A percentile compares a stretch with the other conserved stretches of the same genome.
Evolutionary conservation across 2,888 invertebrate species (phyloP).

Genomic region (Mythimna lalbum): DNA sequence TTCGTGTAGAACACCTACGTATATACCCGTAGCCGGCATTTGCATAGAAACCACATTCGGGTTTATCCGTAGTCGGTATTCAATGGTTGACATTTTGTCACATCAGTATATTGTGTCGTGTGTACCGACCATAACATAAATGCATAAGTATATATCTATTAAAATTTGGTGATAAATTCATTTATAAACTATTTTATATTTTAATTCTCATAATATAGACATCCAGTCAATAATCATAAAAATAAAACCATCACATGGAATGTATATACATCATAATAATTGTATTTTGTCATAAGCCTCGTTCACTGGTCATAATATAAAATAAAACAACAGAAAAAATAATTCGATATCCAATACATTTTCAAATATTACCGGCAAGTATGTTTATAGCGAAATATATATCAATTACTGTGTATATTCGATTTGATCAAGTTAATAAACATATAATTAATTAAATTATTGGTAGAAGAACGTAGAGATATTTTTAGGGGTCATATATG

Average conservation of each 20-base stretch:
- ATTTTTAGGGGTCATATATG: too few species aligned
- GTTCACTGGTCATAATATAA: conserved; percentile 37
- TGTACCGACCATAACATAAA: conserved; percentile 34
- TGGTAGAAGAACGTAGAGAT: background rate
- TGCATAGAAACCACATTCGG: too few species aligned
- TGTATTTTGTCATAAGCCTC: conserved; percentile 58
- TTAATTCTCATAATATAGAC: conserved; percentile 28
- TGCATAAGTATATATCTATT: conserved; percentile 17
- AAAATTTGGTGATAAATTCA: conserved; percentile 44
- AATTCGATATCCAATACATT: background rate
- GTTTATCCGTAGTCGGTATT: too few species aligned
- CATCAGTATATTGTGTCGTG: background rate
- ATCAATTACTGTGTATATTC: conserved; percentile 16
- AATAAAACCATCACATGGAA: conserved; percentile 56
- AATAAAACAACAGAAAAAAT: conserved; percentile 3
- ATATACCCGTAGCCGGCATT: too few species aligned
- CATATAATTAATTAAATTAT: conserved; percentile 13
- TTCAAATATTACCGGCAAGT: conserved; percentile 1
- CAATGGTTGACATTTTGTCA: too few species aligned
- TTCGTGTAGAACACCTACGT: too few species aligned
- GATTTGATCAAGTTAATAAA: conserved; percentile 13
- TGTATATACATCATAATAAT: conserved; percentile 58
- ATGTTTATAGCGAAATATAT: background rate
- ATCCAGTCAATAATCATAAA: conserved; percentile 25
- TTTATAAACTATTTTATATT: conserved; percentile 37